Base-by-base conservation (phyloP, 2,113 vertebrate genomes). In the Ibidorhyncha struthersii region DNA sequence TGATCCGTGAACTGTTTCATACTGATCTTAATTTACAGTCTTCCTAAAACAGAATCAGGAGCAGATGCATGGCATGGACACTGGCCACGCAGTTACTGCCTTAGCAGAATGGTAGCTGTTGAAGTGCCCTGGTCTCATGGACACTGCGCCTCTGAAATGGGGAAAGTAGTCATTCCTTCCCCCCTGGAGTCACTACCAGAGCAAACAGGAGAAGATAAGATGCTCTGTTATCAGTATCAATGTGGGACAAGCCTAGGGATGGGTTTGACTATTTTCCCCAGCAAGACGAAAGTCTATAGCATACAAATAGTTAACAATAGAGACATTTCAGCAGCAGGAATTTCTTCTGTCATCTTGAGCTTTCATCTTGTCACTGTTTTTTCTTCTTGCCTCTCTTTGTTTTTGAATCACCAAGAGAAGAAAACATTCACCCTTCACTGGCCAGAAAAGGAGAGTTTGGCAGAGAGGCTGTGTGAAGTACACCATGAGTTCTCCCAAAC, bases 21-120 rank as follows among this genome's bases (percentile, higher is more conserved):
- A 12, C n/a, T 40, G 53, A 20, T n/a, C 7, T 84, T 41, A 38
- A 38, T 49, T 32, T 36, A 16, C 7, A 71, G 29, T 6, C 30
- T 72, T 26, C 47, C 25, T 76, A 45, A 72, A 77, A 7, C 18
- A n/a, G n/a, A 49, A n/a, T 5, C 27, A 43, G 16, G 7, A 80
- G 5, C 5, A 17, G 47, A 32, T 20, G 43, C 2, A 59, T 22
- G 34, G 12, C 12, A 14, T 4, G 34, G 40, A 18, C 2, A 0
- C 14, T 36, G 36, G 4, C 17, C 36, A 52, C 20, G 15, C 6
- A 27, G 40, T 34, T 66, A 20, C 9, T 49, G 22, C 25, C 14
- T 40, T 29, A 36, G 17, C 9, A 53, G 49, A 43, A 67, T 3
- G 10, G 4, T 45, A 29, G 13, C 3, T 43, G 32, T 29, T 56